Conservation (phyloP, 2,797 vertebrate genomes). For the Myiotriccus ornatus region DNA sequence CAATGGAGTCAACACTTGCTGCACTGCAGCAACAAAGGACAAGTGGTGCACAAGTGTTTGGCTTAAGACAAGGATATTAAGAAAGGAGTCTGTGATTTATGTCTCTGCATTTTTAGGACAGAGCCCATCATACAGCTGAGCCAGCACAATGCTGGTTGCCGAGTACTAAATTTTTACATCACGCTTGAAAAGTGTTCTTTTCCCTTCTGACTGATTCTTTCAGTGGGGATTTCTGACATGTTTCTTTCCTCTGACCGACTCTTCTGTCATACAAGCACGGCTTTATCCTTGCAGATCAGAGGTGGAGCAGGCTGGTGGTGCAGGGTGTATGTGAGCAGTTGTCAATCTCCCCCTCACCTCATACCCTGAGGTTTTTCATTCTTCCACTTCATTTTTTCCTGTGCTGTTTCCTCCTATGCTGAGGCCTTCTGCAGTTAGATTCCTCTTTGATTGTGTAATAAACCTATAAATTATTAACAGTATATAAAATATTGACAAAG, state of each 20-base stretch:
- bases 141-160: background rate
- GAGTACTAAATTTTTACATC: background rate
- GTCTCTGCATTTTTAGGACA: background rate
- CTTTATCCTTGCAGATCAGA: background rate
- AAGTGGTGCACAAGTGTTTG: background rate
- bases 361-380: background rate
- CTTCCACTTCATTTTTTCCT: background rate
- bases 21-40: background rate
- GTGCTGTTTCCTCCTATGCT: background rate
- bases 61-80: background rate
- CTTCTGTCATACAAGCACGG: background rate
- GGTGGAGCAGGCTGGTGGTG: background rate
- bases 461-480: constrained; percentile 60
- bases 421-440: constrained; percentile 10
- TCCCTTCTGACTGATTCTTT: background rate
- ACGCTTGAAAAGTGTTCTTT: background rate
- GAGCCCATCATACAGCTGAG: background rate
- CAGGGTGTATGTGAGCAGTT: background rate
- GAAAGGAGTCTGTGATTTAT: background rate
- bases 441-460: constrained; percentile 46
- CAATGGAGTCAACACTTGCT: background rate
- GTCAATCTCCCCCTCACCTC: background rate
- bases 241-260: background rate
- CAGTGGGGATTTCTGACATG: background rate
- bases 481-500: constrained; percentile 64